phyloP scores from a whole-genome alignment of 2,888 invertebrate genomes.

The Zhuqinia jingwanae region DNA sequence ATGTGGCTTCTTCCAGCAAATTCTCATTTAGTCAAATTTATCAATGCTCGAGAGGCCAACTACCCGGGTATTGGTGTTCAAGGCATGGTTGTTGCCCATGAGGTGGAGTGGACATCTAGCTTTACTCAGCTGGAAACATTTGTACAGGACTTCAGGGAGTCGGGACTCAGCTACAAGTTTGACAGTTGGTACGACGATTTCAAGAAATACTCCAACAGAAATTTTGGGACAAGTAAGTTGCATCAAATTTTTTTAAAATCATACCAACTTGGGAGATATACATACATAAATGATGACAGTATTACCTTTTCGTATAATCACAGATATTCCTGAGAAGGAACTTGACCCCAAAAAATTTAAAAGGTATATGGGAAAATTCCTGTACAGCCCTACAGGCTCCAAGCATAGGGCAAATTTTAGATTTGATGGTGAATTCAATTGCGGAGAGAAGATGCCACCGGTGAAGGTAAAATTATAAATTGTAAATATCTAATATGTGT shows the following conservation, averaged over 20 bases:
- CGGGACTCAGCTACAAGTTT: slow-evolving; percentile 83
- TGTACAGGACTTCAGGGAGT: slow-evolving; percentile 83
- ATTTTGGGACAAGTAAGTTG: slow-evolving; percentile 83
- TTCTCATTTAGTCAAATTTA: slow-evolving; percentile 86
- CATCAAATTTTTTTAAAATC: slow-evolving; percentile 4
- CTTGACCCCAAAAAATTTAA: slow-evolving; percentile 84
- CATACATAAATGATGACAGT: too few species aligned
- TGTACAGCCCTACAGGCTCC: slow-evolving; percentile 86
- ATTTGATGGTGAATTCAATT: slow-evolving; percentile 84
- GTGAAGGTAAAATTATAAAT: too few species aligned
- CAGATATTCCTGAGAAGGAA: slow-evolving; percentile 79
- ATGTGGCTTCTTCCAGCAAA: slow-evolving; percentile 89
- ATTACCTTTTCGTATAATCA: neutral
- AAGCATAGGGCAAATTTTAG: slow-evolving; percentile 85
- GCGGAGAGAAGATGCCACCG: slow-evolving; percentile 84
- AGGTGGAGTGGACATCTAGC: slow-evolving; percentile 85
- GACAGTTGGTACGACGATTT: slow-evolving; percentile 86
- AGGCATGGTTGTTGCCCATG: slow-evolving; percentile 86
- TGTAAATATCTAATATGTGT: too few species aligned
- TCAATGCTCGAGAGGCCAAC: slow-evolving; percentile 83
- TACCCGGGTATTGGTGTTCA: slow-evolving; percentile 86
- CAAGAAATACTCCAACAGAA: slow-evolving; percentile 84
- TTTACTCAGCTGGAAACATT: slow-evolving; percentile 84
- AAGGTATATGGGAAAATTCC: slow-evolving; percentile 86
- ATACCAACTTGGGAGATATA: too few species aligned